These are phyloP conservation scores for Chloropsis cyanopogon DNA, from an alignment of 2,113 vertebrate genomes.

Conservation along the genomic window DNA sequence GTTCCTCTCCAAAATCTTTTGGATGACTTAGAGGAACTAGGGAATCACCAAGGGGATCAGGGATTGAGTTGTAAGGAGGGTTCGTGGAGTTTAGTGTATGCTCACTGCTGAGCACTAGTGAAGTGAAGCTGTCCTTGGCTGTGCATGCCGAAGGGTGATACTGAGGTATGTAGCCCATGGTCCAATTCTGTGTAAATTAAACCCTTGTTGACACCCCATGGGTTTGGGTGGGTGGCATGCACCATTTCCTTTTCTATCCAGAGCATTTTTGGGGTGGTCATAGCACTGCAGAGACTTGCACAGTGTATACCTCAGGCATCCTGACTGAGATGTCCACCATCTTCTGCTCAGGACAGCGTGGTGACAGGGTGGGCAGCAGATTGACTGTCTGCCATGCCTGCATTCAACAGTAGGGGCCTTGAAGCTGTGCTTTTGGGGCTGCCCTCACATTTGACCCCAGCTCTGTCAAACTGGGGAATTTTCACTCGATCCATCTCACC, in stretches of 20 bases:
- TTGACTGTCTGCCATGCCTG: neutral
- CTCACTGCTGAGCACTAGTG: neutral
- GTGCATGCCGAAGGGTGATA: neutral
- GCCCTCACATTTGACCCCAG: neutral
- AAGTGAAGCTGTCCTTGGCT: neutral
- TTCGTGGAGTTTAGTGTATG: neutral
- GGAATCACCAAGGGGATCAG: neutral
- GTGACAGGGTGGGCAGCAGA: neutral
- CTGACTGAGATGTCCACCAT: fast-evolving
- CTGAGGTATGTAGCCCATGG: neutral
- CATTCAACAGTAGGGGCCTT: neutral
- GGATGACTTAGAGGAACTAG: neutral
- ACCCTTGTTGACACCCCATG: neutral
- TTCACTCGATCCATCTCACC: slow-evolving; percentile 5
- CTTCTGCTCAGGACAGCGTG: neutral
- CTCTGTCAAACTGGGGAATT: neutral
- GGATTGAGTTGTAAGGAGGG: neutral
- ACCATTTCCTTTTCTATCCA: neutral
- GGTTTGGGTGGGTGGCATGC: fast-evolving
- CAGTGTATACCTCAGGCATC: neutral
- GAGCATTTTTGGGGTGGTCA: neutral
- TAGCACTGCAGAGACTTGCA: neutral
- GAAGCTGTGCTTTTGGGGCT: neutral
- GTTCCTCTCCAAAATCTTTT: neutral
- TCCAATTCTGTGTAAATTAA: neutral